These are phyloP conservation scores for Rattus norvegicus DNA, from an alignment of 2,113 vertebrate genomes.

Conservation along the genomic window DNA sequence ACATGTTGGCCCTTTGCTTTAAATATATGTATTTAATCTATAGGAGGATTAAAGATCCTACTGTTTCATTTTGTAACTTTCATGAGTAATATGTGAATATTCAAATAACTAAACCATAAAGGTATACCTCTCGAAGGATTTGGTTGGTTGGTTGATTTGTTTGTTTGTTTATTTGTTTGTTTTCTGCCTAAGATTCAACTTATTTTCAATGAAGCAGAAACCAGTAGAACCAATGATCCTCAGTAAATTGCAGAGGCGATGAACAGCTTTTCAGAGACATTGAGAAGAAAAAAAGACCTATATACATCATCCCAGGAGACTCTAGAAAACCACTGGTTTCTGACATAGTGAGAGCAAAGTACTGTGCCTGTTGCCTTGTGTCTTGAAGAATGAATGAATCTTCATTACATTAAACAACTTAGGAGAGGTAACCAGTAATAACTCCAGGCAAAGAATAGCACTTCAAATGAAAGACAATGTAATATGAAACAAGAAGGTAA, in stretches of 20 bases:
- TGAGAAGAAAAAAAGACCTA: background rate
- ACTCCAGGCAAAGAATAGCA: background rate
- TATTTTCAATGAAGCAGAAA: background rate
- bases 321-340: background rate
- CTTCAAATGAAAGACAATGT: slow-evolving; percentile 22
- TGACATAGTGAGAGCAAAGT: background rate
- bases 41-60: background rate
- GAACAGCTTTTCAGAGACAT: background rate
- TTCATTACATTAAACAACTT: background rate
- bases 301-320: background rate
- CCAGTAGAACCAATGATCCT: background rate
- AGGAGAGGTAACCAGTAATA: background rate
- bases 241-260: background rate
- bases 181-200: slow-evolving; percentile 9
- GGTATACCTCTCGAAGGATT: background rate
- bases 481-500: background rate
- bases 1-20: background rate
- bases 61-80: background rate
- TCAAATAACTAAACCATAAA: background rate
- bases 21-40: background rate
- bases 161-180: background rate
- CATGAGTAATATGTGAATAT: background rate
- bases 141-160: background rate
- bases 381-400: background rate
- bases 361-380: background rate